phyloP scores from a whole-genome alignment of 53 echinoderm and acorn worm species.

The Crossaster papposus region DNA sequence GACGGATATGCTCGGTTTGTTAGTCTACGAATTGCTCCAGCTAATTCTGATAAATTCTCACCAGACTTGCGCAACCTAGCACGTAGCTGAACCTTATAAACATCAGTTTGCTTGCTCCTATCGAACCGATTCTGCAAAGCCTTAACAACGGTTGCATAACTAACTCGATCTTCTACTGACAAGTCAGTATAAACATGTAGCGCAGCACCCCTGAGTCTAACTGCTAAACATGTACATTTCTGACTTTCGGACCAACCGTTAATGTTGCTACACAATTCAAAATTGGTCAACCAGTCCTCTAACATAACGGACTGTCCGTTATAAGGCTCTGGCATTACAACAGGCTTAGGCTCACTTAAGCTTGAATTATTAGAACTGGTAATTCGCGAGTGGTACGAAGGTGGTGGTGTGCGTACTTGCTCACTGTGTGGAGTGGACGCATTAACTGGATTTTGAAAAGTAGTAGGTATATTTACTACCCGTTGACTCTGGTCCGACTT shows the following conservation, averaged over 20 bases:
- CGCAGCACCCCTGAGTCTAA: conserved; percentile 10
- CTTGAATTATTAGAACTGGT: too few relatives aligned
- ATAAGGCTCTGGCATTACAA: conserved; percentile 6
- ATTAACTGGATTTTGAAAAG: too few relatives aligned
- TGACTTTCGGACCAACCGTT: background rate
- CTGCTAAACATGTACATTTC: conserved; percentile 11
- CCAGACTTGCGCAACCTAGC: background rate
- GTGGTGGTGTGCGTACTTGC: too few relatives aligned
- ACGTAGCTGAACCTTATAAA: conserved; percentile 8
- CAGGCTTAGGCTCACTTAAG: too few relatives aligned
- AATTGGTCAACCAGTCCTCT: conserved; percentile 15
- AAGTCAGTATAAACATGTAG: conserved; percentile 21
- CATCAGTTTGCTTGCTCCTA: conserved; percentile 11
- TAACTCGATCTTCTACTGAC: background rate
- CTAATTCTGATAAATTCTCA: conserved; percentile 23
- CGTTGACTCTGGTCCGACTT: too few relatives aligned
- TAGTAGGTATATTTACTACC: too few relatives aligned
- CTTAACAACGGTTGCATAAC: background rate
- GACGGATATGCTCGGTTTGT: conserved; percentile 27
- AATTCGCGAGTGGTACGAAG: too few relatives aligned
- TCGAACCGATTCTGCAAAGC: background rate
- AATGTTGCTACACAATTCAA: background rate
- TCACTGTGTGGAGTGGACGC: too few relatives aligned
- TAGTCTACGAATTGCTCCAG: conserved; percentile 26
- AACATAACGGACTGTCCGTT: background rate